phyloP scores from a whole-genome alignment of 2,888 invertebrate genomes.

The Punctoribates punctum region DNA sequence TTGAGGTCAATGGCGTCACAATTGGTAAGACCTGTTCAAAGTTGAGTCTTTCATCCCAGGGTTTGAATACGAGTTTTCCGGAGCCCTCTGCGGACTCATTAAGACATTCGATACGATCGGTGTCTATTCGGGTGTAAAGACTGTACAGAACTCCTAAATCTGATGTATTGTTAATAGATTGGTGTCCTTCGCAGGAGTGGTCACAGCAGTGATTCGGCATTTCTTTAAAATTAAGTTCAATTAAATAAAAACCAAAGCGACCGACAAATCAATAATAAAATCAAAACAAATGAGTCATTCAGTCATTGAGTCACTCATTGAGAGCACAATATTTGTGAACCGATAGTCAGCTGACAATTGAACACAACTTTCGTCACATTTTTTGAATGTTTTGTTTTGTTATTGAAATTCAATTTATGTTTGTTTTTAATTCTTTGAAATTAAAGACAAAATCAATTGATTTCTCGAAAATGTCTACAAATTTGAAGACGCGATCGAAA shows the following conservation, averaged over 20 bases:
- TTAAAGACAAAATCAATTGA: background rate
- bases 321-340: background rate
- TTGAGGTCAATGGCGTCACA: background rate
- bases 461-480: background rate
- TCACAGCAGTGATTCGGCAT: slow-evolving; percentile 40
- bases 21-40: slow-evolving; percentile 64
- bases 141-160: slow-evolving; percentile 75
- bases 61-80: slow-evolving; percentile 83
- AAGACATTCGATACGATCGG: slow-evolving; percentile 77
- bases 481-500: background rate
- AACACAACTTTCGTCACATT: background rate
- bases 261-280: background rate
- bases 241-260: background rate
- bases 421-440: background rate
- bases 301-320: background rate
- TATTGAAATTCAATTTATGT: background rate
- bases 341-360: slow-evolving; percentile 3
- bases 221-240: background rate
- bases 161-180: slow-evolving; percentile 43
- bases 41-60: slow-evolving; percentile 81
- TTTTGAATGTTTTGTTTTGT: slow-evolving; percentile 1
- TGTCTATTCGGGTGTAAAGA: slow-evolving; percentile 83
- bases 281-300: slow-evolving; percentile 23
- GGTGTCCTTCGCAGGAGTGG: slow-evolving; percentile 39
- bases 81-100: slow-evolving; percentile 83